Conservation (phyloP, 2,113 vertebrate species). For the Thalassoma bifasciatum region DNA sequence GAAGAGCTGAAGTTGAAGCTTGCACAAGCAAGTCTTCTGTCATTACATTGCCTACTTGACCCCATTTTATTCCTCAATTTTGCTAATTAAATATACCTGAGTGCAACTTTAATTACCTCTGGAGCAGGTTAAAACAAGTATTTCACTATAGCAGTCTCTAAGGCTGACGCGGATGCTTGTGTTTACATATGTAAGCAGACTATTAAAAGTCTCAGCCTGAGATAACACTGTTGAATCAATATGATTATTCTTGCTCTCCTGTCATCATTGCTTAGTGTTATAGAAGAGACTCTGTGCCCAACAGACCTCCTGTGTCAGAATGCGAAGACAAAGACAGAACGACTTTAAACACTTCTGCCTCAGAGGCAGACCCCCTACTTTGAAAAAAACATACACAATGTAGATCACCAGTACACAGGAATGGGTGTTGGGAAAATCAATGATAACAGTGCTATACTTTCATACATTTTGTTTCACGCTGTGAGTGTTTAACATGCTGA, state of each 20-base stretch:
- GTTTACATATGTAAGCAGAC: constrained; percentile 49
- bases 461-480: constrained; percentile 87
- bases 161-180: neutral
- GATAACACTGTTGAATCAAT: constrained; percentile 44
- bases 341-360: constrained; percentile 63
- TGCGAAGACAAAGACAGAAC: constrained; percentile 63
- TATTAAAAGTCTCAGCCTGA: constrained; percentile 27
- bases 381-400: constrained; percentile 61
- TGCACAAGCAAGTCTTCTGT: neutral
- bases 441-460: constrained; percentile 84
- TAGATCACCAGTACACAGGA: constrained; percentile 67
- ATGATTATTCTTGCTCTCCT: constrained; percentile 50
- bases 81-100: constrained; percentile 4
- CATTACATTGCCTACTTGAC: constrained; percentile 18
- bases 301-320: constrained; percentile 50
- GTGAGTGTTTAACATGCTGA: constrained; percentile 91
- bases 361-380: constrained; percentile 59
- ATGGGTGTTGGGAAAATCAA: constrained; percentile 84
- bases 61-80: neutral
- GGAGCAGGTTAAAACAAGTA: neutral
- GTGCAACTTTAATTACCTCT: neutral
- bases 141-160: constrained; percentile 3
- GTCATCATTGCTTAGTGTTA: constrained; percentile 52
- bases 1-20: constrained; percentile 2
- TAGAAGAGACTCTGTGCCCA: constrained; percentile 8